Conservation (phyloP, 2,888 invertebrate species). For the Pristionchus mayeri region DNA sequence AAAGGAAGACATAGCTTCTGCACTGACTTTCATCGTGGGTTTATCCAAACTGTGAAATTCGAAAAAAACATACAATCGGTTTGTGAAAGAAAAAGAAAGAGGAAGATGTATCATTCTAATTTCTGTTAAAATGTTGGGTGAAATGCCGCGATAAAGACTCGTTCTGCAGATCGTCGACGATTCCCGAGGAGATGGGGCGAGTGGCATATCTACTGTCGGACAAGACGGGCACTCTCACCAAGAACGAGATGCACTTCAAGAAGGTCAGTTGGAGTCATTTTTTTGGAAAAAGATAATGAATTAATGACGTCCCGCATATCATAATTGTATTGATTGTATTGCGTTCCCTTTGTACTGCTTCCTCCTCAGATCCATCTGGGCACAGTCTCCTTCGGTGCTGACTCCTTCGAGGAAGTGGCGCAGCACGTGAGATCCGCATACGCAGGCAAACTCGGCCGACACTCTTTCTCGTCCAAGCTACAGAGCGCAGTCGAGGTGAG, state of each 20-base stretch:
- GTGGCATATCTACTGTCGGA: slow-evolving; percentile 95
- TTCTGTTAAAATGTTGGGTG: slow-evolving; percentile 76
- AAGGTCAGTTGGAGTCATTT: slow-evolving; percentile 58
- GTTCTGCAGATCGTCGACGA: slow-evolving; percentile 90
- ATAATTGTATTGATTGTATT: too few relatives aligned
- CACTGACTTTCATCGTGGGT: too few relatives aligned
- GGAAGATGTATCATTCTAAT: too few relatives aligned
- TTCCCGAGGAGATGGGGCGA: slow-evolving; percentile 96
- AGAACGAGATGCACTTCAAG: slow-evolving; percentile 91
- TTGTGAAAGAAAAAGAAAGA: too few relatives aligned
- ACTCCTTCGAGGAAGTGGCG: slow-evolving; percentile 86
- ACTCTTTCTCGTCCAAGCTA: slow-evolving; percentile 72
- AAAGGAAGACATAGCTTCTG: too few relatives aligned
- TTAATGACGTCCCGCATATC: too few relatives aligned
- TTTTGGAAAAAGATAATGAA: too few relatives aligned
- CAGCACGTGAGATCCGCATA: slow-evolving; percentile 71
- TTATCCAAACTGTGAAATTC: too few relatives aligned
- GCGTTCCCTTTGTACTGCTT: background rate
- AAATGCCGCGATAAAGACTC: slow-evolving; percentile 80
- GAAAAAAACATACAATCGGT: too few relatives aligned
- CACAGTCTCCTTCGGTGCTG: slow-evolving; percentile 90
- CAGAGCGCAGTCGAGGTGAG: slow-evolving; percentile 62
- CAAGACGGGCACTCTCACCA: slow-evolving; percentile 97
- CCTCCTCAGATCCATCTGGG: slow-evolving; percentile 86
- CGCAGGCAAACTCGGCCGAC: slow-evolving; percentile 63